Evolutionary conservation across 2,888 invertebrate genomes (phyloP).

Genomic region (Unio delphinus): DNA sequence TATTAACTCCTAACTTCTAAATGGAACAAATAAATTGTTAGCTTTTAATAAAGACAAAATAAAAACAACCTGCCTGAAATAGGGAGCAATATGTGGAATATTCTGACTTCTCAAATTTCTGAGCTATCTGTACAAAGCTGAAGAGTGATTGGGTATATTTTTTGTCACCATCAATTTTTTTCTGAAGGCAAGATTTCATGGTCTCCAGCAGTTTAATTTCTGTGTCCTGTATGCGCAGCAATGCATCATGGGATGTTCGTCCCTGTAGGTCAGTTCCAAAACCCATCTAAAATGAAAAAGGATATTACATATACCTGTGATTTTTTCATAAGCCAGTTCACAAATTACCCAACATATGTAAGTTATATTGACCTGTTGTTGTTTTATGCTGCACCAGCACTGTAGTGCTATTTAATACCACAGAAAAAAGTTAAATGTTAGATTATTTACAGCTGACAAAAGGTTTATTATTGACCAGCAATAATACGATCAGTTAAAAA

Average conservation of each 20-base stretch:
- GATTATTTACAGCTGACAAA: too few relatives aligned
- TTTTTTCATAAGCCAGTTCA: too few relatives aligned
- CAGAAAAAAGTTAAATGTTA: too few relatives aligned
- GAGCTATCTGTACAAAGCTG: conserved; percentile 66
- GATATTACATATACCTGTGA: conserved; percentile 1
- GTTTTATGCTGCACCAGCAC: too few relatives aligned
- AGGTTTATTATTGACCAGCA: too few relatives aligned
- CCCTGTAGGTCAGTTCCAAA: conserved; percentile 90
- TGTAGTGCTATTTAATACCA: too few relatives aligned
- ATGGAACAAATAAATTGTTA: too few relatives aligned
- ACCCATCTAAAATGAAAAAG: conserved; percentile 72
- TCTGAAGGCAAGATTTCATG: conserved; percentile 88
- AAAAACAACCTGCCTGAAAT: conserved; percentile 51
- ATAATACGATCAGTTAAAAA: too few relatives aligned
- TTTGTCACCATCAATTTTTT: conserved; percentile 91
- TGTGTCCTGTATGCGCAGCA: conserved; percentile 91
- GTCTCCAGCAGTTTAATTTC: conserved; percentile 92
- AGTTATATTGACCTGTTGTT: too few relatives aligned
- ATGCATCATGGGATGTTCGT: conserved; percentile 90
- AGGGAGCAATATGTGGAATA: conserved; percentile 55
- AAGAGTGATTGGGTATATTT: conserved; percentile 88
- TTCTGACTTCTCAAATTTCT: conserved; percentile 59
- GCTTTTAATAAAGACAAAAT: too few relatives aligned
- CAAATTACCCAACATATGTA: too few relatives aligned
- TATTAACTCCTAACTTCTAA: too few relatives aligned